Conservation (phyloP, 2,797 vertebrate genomes). For the Chrosomus eos region DNA sequence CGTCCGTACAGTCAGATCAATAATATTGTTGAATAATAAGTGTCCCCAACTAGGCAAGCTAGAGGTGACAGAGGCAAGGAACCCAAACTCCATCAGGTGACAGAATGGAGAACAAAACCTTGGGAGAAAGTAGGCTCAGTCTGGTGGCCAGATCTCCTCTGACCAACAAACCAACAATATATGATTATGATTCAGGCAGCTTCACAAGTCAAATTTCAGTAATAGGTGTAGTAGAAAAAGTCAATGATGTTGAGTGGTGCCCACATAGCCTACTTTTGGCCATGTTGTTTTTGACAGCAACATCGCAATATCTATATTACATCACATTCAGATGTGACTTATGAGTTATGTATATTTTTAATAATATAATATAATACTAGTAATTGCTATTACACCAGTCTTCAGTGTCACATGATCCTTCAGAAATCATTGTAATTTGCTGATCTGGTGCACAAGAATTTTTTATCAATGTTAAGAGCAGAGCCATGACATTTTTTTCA, state of each 20-base stretch:
- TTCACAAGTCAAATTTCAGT: no score
- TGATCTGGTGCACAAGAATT: not conserved
- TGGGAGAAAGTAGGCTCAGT: no score
- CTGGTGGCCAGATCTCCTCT: no score
- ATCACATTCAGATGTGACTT: not conserved
- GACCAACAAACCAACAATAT: no score
- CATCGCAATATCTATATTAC: conserved; percentile 17
- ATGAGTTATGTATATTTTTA: no score
- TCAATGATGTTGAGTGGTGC: not conserved
- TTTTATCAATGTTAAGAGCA: not conserved
- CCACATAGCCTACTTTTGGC: not conserved
- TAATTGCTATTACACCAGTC: not conserved
- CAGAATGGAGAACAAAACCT: no score
- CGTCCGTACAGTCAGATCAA: no score
- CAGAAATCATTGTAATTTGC: not conserved
- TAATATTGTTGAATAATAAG: no score
- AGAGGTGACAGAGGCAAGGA: no score
- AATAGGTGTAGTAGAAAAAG: not conserved
- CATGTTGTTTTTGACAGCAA: not conserved
- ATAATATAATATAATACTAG: not conserved
- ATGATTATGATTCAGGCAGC: no score
- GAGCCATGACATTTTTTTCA: not conserved
- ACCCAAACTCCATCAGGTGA: no score
- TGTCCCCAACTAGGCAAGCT: no score
- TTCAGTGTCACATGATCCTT: not conserved